These are phyloP conservation scores for Mungos mungo DNA, from an alignment of 2,113 vertebrate species.

Conservation along the genomic window DNA sequence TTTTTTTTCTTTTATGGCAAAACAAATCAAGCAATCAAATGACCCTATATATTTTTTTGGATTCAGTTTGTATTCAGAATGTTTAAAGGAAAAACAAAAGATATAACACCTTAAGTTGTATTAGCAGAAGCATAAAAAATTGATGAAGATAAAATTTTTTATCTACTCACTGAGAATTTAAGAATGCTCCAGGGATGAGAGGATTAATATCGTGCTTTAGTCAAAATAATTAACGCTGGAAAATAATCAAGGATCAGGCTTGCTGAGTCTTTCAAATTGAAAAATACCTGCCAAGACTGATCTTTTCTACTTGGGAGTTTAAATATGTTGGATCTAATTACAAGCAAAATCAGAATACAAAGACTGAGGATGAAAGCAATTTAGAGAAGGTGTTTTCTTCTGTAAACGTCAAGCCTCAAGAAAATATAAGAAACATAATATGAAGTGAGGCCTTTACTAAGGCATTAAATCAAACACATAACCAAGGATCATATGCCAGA, in stretches of 20 bases:
- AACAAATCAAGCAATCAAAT: not conserved
- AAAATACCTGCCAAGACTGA: not conserved
- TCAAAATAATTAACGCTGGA: slow-evolving; percentile 49
- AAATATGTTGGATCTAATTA: slow-evolving; percentile 1
- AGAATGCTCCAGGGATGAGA: not conserved
- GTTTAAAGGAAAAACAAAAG: not conserved
- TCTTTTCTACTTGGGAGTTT: not conserved
- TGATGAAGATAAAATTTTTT: not conserved
- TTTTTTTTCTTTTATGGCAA: not conserved
- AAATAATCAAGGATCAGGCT: slow-evolving; percentile 35
- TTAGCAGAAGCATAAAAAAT: not conserved
- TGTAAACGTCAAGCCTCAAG: not conserved
- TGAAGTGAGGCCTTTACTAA: not conserved
- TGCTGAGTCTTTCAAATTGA: not conserved
- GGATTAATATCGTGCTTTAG: not conserved
- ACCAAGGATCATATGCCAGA: not conserved
- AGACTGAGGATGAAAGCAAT: slow-evolving; percentile 21
- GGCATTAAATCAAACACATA: not conserved
- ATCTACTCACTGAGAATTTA: not conserved
- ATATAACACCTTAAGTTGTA: not conserved
- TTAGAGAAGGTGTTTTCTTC: not conserved
- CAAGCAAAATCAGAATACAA: not conserved
- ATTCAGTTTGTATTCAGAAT: not conserved
- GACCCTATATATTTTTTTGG: not conserved
- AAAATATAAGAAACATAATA: not conserved